phyloP scores from a whole-genome alignment of 30 jellyfish, hydroid and myxozoan genomes.

The Pelagia noctiluca region DNA sequence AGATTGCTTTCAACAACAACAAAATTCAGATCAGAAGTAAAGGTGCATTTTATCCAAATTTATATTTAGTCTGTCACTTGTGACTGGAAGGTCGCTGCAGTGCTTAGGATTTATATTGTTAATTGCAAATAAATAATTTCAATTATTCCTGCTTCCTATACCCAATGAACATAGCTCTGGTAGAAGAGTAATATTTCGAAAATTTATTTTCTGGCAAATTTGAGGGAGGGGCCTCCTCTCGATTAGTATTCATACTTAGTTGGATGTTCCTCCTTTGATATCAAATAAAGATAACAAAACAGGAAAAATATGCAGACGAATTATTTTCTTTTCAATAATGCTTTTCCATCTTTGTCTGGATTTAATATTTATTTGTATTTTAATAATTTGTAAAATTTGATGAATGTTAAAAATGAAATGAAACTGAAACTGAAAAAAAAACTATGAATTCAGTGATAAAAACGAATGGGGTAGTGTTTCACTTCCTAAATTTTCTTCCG shows the following conservation, averaged over 20 bases:
- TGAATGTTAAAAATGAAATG: slow-evolving; percentile 11
- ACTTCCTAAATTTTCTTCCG: no score
- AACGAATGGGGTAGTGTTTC: no score
- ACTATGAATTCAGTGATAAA: no score
- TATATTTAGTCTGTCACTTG: slow-evolving; percentile 17
- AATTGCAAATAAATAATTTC: not conserved
- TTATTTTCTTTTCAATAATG: slow-evolving; percentile 12
- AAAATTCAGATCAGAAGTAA: no score
- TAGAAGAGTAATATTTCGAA: slow-evolving; percentile 5
- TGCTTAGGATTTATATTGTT: not conserved
- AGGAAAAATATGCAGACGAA: slow-evolving; percentile 14
- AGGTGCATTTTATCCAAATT: no score
- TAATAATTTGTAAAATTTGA: slow-evolving; percentile 9
- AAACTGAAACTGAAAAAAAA: no score
- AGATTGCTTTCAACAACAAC: no score
- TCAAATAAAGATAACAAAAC: not conserved
- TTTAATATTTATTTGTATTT: slow-evolving; percentile 4
- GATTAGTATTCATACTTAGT: slow-evolving; percentile 7
- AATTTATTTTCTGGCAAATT: slow-evolving; percentile 10
- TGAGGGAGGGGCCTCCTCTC: slow-evolving; percentile 29
- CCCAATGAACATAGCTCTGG: slow-evolving; percentile 20
- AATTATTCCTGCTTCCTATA: slow-evolving; percentile 4
- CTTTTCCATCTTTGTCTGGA: not conserved
- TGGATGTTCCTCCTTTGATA: slow-evolving; percentile 14
- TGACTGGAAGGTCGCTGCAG: slow-evolving; percentile 17